Evolutionary conservation across 2,888 invertebrate genomes (phyloP).

Genomic region (Apodemia hepburni): DNA sequence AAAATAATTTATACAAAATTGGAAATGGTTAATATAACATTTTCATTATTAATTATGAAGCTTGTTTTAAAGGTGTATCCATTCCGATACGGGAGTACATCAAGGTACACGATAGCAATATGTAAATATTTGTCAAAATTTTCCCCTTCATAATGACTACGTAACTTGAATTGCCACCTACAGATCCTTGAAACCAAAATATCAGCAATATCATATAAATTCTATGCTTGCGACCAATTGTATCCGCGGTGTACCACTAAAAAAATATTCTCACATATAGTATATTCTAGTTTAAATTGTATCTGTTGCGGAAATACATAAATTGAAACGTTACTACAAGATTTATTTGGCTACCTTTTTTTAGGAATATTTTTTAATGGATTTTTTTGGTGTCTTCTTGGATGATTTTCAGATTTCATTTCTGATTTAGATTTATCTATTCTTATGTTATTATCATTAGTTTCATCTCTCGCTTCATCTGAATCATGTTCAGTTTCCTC

Average conservation of each 20-base stretch:
- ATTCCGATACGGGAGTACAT: too few species aligned
- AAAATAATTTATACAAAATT: too few species aligned
- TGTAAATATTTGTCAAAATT: too few species aligned
- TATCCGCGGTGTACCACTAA: neutral
- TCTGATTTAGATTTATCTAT: constrained; percentile 14
- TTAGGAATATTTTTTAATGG: constrained; percentile 27
- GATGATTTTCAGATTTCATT: constrained; percentile 19
- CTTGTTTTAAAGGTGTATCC: too few species aligned
- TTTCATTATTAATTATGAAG: too few species aligned
- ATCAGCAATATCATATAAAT: too few species aligned
- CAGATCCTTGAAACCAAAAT: too few species aligned
- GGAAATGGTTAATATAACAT: too few species aligned
- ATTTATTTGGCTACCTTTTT: neutral
- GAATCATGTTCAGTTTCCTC: neutral
- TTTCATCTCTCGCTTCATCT: neutral
- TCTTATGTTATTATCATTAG: constrained; percentile 5
- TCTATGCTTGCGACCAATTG: neutral
- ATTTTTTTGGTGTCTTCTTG: constrained; percentile 24
- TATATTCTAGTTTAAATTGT: constrained; percentile 3
- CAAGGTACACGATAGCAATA: too few species aligned
- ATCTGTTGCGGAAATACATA: neutral
- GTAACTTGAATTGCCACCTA: too few species aligned
- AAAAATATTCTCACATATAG: neutral
- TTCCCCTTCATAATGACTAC: too few species aligned
- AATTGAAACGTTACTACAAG: neutral